Evolutionary conservation across 2,888 invertebrate species (phyloP).

Genomic region (Cyrtodaria siliqua): DNA sequence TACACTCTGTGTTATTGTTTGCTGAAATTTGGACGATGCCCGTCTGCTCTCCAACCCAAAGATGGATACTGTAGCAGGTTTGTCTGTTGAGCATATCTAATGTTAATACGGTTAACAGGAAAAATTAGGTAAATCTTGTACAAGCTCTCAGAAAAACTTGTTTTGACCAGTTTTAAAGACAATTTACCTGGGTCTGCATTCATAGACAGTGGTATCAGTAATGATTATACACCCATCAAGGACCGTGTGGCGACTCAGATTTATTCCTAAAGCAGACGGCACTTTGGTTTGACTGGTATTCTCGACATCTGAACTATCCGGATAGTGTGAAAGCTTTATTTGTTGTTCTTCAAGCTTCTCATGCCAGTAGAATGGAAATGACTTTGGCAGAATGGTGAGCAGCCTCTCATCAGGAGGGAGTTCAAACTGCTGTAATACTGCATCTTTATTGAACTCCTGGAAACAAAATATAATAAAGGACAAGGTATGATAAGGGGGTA

Average conservation of each 20-base stretch:
- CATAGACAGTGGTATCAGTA: slow-evolving; percentile 89
- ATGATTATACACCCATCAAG: slow-evolving; percentile 88
- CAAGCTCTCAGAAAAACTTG: too few species aligned
- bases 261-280: slow-evolving; percentile 70
- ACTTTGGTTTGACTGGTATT: slow-evolving; percentile 25
- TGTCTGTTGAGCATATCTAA: too few species aligned
- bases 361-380: slow-evolving; percentile 82
- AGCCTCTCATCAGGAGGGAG: slow-evolving; percentile 87
- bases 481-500: too few species aligned
- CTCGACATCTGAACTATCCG: slow-evolving; percentile 43
- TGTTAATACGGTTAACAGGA: too few species aligned
- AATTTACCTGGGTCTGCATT: slow-evolving; percentile 88
- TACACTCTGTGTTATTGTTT: too few species aligned
- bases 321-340: slow-evolving; percentile 40
- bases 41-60: too few species aligned
- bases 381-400: slow-evolving; percentile 87
- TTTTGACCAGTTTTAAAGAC: too few species aligned
- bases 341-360: slow-evolving; percentile 72
- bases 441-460: slow-evolving; percentile 88
- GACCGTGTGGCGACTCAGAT: slow-evolving; percentile 79
- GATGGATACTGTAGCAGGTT: too few species aligned
- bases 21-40: too few species aligned
- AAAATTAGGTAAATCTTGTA: background rate
- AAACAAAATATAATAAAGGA: slow-evolving; percentile 70
- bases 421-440: slow-evolving; percentile 88